Evolutionary conservation across 53 echinoderm and acorn worm genomes (phyloP), one percentile per base, ranked within the genome.

Genomic region (Mesocentrotus franciscanus): DNA sequence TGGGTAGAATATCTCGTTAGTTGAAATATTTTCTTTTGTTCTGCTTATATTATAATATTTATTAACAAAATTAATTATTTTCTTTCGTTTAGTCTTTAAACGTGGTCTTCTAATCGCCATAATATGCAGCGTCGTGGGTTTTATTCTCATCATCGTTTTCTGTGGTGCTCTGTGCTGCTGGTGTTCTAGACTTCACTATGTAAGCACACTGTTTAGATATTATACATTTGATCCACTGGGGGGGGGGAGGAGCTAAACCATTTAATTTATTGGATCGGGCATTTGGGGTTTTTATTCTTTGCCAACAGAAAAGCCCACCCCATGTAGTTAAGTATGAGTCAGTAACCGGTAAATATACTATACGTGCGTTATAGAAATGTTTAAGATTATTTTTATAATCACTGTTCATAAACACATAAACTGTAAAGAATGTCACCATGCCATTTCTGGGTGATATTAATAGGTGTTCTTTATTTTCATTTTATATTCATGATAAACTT

Each of bases 111-210:
- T 91, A 8, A 66, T 91, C 2, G 91, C 36, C 15, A 36, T 68
- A 35, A 64, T 91, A 36, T 91, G 91, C 42, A 8, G 34, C 20
- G 62, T 35, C 57, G 68, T 91, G 29, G 62, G 20, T 2, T 64
- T 91, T 18, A 8, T 66, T 9, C 2, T 91, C 22, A 20, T 91
- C 68, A 64, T 91, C 42, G 68, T 91, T 42, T 10, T 36, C 18
- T 56, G 61, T 35, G 91, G 91, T 24, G 91, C 91, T 30, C 9
- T 32, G 9, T 91, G 62, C 36, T 91, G 91, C 68, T 66, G 91
- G 66, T 66, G 58, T 18, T 36, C 64, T 17, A 61, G 91, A 91
- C 35, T 0, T 32, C 64, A 59, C 33, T 2, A 55, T 85, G 85
- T 85, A 85, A 49, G 85, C 85, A 85, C 16, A 32, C 64, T 64